Conservation (phyloP, 2,797 vertebrate species). For the Chaenodraco wilsoni region DNA sequence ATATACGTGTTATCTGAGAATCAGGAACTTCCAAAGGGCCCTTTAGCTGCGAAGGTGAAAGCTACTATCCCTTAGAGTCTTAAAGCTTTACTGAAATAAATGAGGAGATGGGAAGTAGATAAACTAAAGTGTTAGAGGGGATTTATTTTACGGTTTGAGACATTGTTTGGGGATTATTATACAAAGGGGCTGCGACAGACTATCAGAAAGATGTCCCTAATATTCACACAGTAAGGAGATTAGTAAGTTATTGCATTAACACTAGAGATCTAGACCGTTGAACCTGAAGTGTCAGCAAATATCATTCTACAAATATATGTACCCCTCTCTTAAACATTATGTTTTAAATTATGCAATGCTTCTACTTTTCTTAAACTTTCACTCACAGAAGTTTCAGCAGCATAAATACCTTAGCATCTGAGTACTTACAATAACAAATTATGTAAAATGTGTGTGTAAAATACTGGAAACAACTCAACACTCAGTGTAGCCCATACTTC, state of each 20-base stretch:
- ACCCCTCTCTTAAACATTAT: too few species aligned
- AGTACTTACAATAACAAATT: too few species aligned
- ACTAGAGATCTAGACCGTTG: too few species aligned
- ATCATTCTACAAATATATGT: too few species aligned
- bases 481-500: too few species aligned
- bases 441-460: too few species aligned
- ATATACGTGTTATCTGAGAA: background rate
- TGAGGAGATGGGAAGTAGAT: constrained; percentile 8
- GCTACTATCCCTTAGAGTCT: background rate
- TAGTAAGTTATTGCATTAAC: background rate
- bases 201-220: constrained; percentile 2
- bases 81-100: constrained; percentile 14
- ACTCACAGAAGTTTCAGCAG: too few species aligned
- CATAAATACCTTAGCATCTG: too few species aligned
- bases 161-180: background rate
- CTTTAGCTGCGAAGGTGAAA: constrained; percentile 9
- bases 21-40: background rate
- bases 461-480: too few species aligned
- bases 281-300: too few species aligned
- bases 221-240: background rate
- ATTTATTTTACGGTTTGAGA: constrained; percentile 4
- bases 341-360: too few species aligned
- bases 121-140: background rate
- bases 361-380: too few species aligned
- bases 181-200: constrained; percentile 2